These are phyloP conservation scores for Ascaphus truei DNA, from an alignment of 2,113 vertebrate genomes.

Conservation along the genomic window DNA sequence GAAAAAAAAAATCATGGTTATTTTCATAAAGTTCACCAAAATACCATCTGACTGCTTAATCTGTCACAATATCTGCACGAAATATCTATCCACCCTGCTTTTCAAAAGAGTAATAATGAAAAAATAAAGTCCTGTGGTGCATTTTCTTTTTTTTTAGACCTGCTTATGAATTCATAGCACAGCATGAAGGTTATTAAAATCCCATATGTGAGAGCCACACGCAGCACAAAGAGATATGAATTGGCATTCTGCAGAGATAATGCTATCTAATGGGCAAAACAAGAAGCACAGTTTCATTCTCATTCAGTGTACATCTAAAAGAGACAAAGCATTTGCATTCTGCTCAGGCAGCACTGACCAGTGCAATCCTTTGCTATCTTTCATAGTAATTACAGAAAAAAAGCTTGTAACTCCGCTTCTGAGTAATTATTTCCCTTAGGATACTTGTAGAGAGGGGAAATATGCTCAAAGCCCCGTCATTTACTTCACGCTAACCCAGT, in stretches of 20 bases:
- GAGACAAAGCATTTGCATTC: conserved; percentile 51
- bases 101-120: conserved; percentile 66
- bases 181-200: conserved; percentile 77
- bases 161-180: conserved; percentile 74
- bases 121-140: conserved; percentile 65
- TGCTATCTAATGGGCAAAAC: conserved; percentile 72
- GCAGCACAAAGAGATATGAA: conserved; percentile 70
- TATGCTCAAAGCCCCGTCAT: too few relatives aligned
- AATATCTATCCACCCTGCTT: conserved; percentile 40
- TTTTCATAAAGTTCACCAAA: not conserved
- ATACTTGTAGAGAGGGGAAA: not conserved
- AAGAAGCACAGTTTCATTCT: conserved; percentile 55
- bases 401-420: not conserved
- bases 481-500: too few relatives aligned
- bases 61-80: not conserved
- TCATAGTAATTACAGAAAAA: not conserved
- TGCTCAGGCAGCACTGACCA: conserved; percentile 34
- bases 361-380: conserved; percentile 26
- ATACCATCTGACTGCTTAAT: not conserved
- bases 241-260: conserved; percentile 72
- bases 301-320: conserved; percentile 52
- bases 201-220: conserved; percentile 67
- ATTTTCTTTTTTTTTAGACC: conserved; percentile 50
- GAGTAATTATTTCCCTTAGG: not conserved
- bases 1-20: too few relatives aligned